Conservation (phyloP, 64 coral and sea anemone species). For the Montipora foliosa region DNA sequence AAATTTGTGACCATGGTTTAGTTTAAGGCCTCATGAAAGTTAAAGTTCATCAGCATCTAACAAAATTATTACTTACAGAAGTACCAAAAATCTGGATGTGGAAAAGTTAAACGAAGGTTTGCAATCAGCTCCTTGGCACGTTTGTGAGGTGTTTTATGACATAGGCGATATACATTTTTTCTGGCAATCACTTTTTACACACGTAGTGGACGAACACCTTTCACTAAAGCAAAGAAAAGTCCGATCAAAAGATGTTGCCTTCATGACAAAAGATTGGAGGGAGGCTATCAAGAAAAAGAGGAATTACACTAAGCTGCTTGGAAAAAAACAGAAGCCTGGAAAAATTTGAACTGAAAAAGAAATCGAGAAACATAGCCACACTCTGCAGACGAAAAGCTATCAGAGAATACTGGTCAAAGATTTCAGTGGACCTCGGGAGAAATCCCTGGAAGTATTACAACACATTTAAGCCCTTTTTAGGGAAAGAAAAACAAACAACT, state of each 20-base stretch:
- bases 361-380: not conserved
- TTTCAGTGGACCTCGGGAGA: no score
- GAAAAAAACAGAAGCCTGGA: no score
- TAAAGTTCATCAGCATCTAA: not conserved
- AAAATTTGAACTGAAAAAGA: not conserved
- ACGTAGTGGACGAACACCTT: not conserved
- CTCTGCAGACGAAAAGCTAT: no score
- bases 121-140: not conserved
- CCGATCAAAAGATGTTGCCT: no score
- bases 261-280: not conserved
- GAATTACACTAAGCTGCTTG: not conserved
- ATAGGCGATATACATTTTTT: not conserved
- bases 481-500: no score
- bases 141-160: not conserved
- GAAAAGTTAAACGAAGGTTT: not conserved
- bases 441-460: no score
- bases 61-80: conserved; percentile 5
- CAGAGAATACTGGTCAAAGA: no score
- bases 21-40: conserved; percentile 33
- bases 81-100: not conserved
- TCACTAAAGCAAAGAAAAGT: not conserved
- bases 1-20: conserved; percentile 11
- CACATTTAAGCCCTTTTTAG: no score
- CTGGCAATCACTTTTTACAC: not conserved
- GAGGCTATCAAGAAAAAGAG: not conserved